These are phyloP conservation scores for Xestobium rufovillosum DNA, from an alignment of 2,888 invertebrate genomes.

Conservation along the genomic window DNA sequence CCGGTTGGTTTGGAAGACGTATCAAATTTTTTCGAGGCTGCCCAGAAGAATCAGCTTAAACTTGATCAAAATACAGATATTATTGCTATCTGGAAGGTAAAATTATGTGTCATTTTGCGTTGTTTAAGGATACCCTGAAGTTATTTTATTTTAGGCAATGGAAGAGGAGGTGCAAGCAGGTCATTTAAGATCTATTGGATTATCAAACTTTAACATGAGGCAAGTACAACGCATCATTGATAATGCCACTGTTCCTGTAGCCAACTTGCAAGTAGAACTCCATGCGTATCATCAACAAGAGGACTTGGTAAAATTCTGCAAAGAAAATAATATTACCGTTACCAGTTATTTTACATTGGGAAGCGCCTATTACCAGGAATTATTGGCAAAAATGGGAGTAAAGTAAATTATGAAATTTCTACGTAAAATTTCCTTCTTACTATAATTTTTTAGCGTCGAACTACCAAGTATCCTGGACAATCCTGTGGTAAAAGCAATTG, in stretches of 20 bases:
- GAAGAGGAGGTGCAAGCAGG: constrained; percentile 62
- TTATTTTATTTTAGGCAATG: constrained; percentile 55
- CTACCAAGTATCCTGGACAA: constrained; percentile 61
- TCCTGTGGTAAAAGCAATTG: constrained; percentile 45
- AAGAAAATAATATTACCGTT: constrained; percentile 56
- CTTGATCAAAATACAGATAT: too few species aligned
- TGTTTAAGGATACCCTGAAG: constrained; percentile 16
- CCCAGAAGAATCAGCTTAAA: too few species aligned
- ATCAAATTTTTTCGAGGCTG: too few species aligned
- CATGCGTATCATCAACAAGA: constrained; percentile 72
- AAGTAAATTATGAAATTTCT: too few species aligned
- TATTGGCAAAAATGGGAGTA: constrained; percentile 45
- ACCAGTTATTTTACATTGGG: constrained; percentile 77
- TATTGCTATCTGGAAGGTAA: too few species aligned
- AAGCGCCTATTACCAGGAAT: constrained; percentile 57
- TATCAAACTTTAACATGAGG: constrained; percentile 72
- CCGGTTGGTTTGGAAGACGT: too few species aligned
- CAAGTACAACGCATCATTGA: constrained; percentile 63
- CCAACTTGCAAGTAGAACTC: constrained; percentile 63
- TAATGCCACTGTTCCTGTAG: constrained; percentile 54
- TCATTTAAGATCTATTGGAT: constrained; percentile 67
- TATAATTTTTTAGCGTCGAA: constrained; percentile 45
- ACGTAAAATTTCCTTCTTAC: too few species aligned
- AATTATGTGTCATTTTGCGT: too few species aligned
- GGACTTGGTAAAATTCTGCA: constrained; percentile 54